Evolutionary conservation across 2,797 vertebrate species (phyloP), one percentile per base, ranked within the genome.

Genomic region (Muscicapa striata): DNA sequence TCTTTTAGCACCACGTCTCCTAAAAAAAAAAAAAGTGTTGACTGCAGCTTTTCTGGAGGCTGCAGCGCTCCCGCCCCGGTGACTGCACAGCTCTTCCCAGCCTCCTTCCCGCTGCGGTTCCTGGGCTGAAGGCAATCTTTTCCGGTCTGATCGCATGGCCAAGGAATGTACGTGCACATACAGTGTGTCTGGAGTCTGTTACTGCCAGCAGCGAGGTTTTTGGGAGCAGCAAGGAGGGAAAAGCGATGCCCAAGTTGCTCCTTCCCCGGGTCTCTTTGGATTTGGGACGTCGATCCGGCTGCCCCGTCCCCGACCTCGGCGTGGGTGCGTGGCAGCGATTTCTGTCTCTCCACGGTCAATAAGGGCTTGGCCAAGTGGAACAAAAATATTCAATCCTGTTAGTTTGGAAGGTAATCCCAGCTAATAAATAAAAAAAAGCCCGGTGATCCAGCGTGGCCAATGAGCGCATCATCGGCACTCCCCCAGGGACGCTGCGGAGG

Each of bases 31-130:
- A 73, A 51, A 79, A 79, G 83, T 40, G 68, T 77, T 52, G 85
- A 55, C 64, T 90, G 92, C 90, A 93, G 94, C 90, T 91, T 87
- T 94, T 83, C 90, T 72, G 83, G 94, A 95, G 94, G 93, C 96
- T 91, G 95, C 91, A 69, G 91, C 5, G 0, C 82, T 82, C 88
- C 45, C 18, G 3, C 13, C 7, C 34, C 15, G 1, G 45, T 34
- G 63, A 9, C 32, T 7, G n/a, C 82, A 41, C 59, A 55, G 93
- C 87, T 87, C 84, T 69, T 92, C 87, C 91, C 46, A 5, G 10
- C 34, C 92, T 83, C 84, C 72, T 81, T 74, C 88, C 95, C 41
- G 4, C 68, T 20, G 81, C 12, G 9, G 54, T 49, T 64, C 88
- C 73, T 2, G 23, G 84, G 93, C 89, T 85, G n/a, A 59, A 48